Base-by-base conservation (phyloP, 2,797 vertebrate genomes). In the Naso thynnoides region DNA sequence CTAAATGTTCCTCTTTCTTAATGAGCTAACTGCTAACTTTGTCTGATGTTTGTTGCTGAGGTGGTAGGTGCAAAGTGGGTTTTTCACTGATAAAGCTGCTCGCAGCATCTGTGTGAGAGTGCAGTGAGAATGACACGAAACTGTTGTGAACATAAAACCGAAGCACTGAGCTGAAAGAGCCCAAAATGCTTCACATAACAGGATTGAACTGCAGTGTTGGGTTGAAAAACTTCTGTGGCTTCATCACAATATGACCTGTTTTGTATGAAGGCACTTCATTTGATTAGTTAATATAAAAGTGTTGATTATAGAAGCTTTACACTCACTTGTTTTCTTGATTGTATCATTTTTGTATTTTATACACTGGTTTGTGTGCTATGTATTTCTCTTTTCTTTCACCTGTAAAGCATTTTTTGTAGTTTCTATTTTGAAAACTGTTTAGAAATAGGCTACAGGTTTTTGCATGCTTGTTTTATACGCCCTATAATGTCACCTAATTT, bases 1-100 rank as follows among this genome's bases (percentile, higher is more conserved):
- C 7, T 26, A 38, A 62, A 66, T 39, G 27, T 62, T 63, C 10
- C 6, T 38, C 26, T 60, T 70, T 55, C 39, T 48, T 59, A 16
- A 52, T 5, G 3, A 7, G 23, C 8, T 31, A 14, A 13, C 18
- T 39, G n/a, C 2, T 31, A 41, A 27, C 24, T 41, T 42, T 21
- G 13, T 29, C 19, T 47, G 15, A 33, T 47, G 57, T 53, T 42
- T 29, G 21, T 23, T 62, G 56, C 36, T 18, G 18, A 19, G 6
- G 48, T 18, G n/a, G 21, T 19, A 23, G 11, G 18, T 45, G 18
- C 11, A 18, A 18, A 6, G 13, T 16, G 14, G 19, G 27, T 36
- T 57, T 16, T 27, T 24, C 23, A 48, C 47, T 16, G 13, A 21
- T 13, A 3, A 9, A 33, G 26, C 26, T 44, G 26, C 15, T 7